phyloP scores from a whole-genome alignment of 2,888 invertebrate genomes.

The Adela reaumurella region DNA sequence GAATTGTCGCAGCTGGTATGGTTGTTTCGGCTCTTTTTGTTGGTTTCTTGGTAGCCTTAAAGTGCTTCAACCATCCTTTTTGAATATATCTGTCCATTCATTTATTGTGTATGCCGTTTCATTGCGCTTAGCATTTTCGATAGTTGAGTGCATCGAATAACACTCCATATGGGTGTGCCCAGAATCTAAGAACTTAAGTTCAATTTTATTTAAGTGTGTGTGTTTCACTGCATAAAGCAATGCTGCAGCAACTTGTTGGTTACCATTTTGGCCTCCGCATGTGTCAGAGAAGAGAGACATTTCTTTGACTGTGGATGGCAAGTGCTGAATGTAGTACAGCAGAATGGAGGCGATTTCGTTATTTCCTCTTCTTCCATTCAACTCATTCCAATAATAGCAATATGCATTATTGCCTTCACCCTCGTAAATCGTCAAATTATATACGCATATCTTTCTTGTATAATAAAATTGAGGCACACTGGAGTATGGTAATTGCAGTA shows the following conservation, averaged over 20 bases:
- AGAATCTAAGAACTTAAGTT: too few species aligned
- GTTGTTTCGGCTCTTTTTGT: too few species aligned
- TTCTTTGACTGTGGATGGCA: slow-evolving; percentile 6
- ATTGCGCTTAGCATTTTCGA: too few species aligned
- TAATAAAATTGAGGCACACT: slow-evolving; percentile 4
- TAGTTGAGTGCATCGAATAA: too few species aligned
- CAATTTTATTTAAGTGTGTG: background rate
- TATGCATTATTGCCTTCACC: slow-evolving; percentile 7
- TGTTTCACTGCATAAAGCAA: slow-evolving; percentile 12
- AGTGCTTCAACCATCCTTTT: too few species aligned
- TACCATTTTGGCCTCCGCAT: slow-evolving; percentile 11
- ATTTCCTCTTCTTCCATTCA: slow-evolving; percentile 10
- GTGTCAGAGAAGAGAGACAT: slow-evolving; percentile 10
- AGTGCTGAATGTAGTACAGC: slow-evolving; percentile 5
- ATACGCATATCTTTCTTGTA: slow-evolving; percentile 8
- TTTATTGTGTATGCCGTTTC: too few species aligned
- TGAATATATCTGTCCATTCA: too few species aligned
- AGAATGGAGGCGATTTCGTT: slow-evolving; percentile 12
- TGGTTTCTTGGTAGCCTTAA: too few species aligned
- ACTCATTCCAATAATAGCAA: slow-evolving; percentile 12
- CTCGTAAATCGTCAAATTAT: slow-evolving; percentile 13
- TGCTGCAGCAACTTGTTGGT: slow-evolving; percentile 7
- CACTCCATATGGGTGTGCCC: too few species aligned
- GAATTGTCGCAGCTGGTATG: too few species aligned
- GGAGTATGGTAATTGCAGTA: slow-evolving; percentile 3